Percentiles rank a stretch among this genome's conserved stretches.
phyloP scores from a whole-genome alignment of 2,113 vertebrate genomes.

The Cephalopholis sonnerati region DNA sequence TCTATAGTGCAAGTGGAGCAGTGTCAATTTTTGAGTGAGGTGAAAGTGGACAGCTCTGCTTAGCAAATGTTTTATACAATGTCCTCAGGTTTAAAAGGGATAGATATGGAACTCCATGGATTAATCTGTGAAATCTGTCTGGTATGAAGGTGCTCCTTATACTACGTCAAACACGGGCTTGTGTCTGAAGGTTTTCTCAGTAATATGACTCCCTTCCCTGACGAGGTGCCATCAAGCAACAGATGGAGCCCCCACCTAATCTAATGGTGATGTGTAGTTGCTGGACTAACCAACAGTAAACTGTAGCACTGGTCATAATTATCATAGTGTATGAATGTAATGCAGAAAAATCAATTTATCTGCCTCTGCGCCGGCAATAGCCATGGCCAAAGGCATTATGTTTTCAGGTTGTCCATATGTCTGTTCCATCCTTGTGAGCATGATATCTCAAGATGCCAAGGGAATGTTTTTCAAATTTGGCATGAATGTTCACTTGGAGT shows the following conservation, averaged over 20 bases:
- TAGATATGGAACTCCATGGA: neutral
- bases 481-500: too few relatives aligned
- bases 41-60: conserved; percentile 9
- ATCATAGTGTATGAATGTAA: neutral
- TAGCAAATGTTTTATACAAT: neutral
- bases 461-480: too few relatives aligned
- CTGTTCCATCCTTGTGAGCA: too few relatives aligned
- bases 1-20: neutral
- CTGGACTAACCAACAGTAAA: neutral
- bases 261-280: neutral
- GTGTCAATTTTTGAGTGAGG: neutral
- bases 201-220: neutral
- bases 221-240: neutral
- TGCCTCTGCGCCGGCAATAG: too few relatives aligned
- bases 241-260: neutral
- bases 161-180: neutral
- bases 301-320: neutral
- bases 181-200: neutral
- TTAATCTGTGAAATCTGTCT: conserved; percentile 10
- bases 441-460: too few relatives aligned
- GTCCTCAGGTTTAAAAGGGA: neutral
- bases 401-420: too few relatives aligned
- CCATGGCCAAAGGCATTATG: too few relatives aligned
- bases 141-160: neutral
- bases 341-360: neutral